phyloP scores from a whole-genome alignment of 2,113 vertebrate genomes.

The Dermatemys mawii region DNA sequence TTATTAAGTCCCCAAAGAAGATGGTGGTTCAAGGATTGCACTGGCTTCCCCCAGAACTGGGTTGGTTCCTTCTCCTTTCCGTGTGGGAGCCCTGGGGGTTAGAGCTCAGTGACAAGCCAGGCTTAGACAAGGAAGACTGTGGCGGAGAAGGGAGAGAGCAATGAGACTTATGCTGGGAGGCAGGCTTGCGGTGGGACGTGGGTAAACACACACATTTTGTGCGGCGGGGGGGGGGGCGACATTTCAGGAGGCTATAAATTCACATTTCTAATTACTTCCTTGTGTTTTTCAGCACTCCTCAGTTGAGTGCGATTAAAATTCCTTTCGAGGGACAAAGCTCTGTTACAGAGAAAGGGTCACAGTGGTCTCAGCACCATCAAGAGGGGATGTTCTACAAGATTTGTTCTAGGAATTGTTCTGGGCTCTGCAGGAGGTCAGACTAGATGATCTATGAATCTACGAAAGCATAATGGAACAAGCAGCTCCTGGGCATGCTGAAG shows the following conservation, averaged over 20 bases:
- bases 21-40: background rate
- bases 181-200: background rate
- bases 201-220: conserved; percentile 54
- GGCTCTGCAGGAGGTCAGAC: background rate
- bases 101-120: background rate
- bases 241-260: conserved; percentile 74
- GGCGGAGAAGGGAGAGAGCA: conserved; percentile 60
- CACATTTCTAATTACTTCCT: conserved; percentile 78
- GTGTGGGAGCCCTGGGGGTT: background rate
- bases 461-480: background rate
- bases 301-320: conserved; percentile 79
- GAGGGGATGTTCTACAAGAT: background rate
- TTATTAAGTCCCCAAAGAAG: background rate
- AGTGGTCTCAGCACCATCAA: background rate
- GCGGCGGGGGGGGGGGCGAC: conserved; percentile 56
- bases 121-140: background rate
- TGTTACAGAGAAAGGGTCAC: background rate
- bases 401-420: background rate
- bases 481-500: background rate
- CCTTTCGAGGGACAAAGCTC: conserved; percentile 64
- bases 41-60: background rate
- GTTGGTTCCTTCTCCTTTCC: background rate
- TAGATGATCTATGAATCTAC: background rate
- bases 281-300: conserved; percentile 74
- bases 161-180: conserved; percentile 33